A percentile compares a stretch with the other conserved stretches of the same genome.
phyloP scores from a whole-genome alignment of 2,113 vertebrate genomes.

The Diphyllodes magnificus region DNA sequence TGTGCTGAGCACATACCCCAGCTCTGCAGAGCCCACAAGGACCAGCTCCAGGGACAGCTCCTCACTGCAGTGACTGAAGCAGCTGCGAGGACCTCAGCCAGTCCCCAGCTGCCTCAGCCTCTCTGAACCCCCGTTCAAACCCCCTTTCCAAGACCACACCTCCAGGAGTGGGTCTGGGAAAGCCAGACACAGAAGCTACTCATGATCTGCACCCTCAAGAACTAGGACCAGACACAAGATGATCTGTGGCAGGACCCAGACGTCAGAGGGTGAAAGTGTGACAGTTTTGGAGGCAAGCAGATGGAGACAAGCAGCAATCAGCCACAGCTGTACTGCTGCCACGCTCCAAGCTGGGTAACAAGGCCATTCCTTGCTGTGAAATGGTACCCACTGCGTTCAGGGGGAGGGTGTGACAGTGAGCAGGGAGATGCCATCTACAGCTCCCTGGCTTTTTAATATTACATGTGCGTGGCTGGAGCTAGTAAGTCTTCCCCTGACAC shows the following conservation, averaged over 20 bases:
- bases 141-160: neutral
- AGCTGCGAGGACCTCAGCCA: neutral
- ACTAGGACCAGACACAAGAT: neutral
- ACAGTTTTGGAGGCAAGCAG: neutral
- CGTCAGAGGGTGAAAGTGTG: neutral
- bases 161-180: neutral
- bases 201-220: neutral
- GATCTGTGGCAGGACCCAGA: neutral
- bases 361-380: neutral
- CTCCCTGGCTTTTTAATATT: constrained; percentile 3
- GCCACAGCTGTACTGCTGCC: neutral
- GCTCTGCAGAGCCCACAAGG: neutral
- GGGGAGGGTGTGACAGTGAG: neutral
- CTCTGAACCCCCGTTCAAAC: neutral
- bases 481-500: neutral
- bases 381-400: neutral
- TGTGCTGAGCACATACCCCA: neutral
- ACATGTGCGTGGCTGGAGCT: neutral
- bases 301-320: neutral
- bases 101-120: neutral
- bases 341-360: neutral
- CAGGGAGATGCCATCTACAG: neutral
- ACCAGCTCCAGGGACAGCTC: neutral
- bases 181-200: neutral
- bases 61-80: neutral